Base-by-base conservation (phyloP, 2,888 invertebrate species). In the Syritta pipiens region DNA sequence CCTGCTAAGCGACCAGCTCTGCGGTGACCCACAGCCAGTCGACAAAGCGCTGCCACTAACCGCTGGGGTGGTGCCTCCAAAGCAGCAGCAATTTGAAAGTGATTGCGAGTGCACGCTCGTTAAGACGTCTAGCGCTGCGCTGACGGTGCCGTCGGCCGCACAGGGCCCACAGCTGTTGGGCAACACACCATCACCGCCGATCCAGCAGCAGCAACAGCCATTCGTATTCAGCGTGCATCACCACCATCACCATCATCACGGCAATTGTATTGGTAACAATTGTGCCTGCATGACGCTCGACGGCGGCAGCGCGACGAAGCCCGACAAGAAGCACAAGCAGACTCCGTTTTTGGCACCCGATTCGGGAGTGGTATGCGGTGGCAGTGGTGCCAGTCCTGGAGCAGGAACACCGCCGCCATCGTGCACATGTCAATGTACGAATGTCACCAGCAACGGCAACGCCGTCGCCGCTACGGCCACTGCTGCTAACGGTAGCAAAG, bases 111-210 rank as follows among this genome's bases (percentile, higher is more conserved):
- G 82, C 83, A 82, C 79, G 30, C 37, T 68, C 7, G 77, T 63
- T 60, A 82, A 82, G 81, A 82, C 67, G 44, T 67, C 59, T 81
- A 83, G 83, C 63, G 68, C n/a, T n/a, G n/a, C 81, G 83, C 76
- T 72, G 60, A 60, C 72, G 60, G 35, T 51, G 9, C 55, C 32
- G 30, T 14, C 19, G 19, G 12, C 30, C 42, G 35, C 7, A 20
- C 28, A 28, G 1, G 28, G 49, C 12, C 67, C 55, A 35, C 59
- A 76, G 63, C 49, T 76, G 71, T 63, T 74, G 67, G 53, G 49
- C 72, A 71, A 49, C 69, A 37, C 46, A 48, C 48, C 46, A 37
- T 12, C 72, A n/a, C n/a, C 74, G 35, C n/a, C 68, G 17, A 35
- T 12, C 30, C 57, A 26, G n/a, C 30, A 24, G 6, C 75, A 75